A percentile compares a stretch with the other conserved stretches of the same genome.
Conservation (phyloP, 2,888 invertebrate species). For the Idaea aversata region DNA sequence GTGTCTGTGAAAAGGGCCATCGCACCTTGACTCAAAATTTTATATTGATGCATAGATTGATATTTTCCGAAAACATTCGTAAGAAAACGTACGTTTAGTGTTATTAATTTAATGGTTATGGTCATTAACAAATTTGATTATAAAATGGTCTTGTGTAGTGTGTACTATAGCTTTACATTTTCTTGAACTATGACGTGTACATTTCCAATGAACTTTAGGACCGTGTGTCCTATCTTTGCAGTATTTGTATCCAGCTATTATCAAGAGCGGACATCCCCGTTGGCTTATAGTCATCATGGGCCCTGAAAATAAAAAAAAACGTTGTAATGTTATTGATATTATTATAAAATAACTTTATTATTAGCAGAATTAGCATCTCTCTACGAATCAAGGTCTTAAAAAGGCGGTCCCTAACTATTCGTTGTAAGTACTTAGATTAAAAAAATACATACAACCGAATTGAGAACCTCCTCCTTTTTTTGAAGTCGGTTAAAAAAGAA, state of each 20-base stretch:
- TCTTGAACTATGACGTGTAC: conserved; percentile 12
- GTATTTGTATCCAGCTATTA: conserved; percentile 5
- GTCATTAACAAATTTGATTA: conserved; percentile 27
- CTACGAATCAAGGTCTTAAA: no score
- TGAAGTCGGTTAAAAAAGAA: no score
- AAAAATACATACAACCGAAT: no score
- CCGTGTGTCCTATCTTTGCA: background rate
- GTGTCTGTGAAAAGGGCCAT: no score
- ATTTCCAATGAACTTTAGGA: conserved; percentile 10
- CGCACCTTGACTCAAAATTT: no score
- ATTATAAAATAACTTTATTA: no score
- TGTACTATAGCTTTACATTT: conserved; percentile 32
- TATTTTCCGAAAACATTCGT: background rate
- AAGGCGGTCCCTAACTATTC: no score
- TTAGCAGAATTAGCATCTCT: no score
- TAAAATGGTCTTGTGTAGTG: conserved; percentile 20
- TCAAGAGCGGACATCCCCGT: conserved; percentile 6
- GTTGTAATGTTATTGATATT: no score
- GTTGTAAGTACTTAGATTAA: no score
- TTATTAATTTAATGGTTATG: conserved; percentile 19
- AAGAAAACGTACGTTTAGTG: conserved; percentile 9
- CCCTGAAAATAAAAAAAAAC: conserved; percentile 18
- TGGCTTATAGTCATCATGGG: conserved; percentile 6
- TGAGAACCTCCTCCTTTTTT: no score
- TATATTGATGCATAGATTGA: no score